phyloP scores from a whole-genome alignment of 1,140 invertebrate genomes.

The Rhysida immarginata region DNA sequence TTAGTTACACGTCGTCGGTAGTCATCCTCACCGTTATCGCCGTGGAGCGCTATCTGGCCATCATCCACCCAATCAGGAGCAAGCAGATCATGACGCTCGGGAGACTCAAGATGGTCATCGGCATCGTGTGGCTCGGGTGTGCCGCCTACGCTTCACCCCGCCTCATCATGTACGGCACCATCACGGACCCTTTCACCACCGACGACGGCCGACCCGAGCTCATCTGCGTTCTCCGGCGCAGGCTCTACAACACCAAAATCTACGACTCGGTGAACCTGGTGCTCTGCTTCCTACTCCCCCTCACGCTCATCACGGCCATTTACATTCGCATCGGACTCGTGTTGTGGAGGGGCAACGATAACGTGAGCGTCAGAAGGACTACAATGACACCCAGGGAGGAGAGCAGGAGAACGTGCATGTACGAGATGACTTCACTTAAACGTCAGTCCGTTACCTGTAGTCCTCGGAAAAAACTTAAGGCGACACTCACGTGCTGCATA shows the following conservation, averaged over 20 bases:
- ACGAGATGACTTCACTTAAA: too few relatives aligned
- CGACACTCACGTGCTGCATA: too few relatives aligned
- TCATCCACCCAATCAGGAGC: conserved; percentile 62
- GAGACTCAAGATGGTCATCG: conserved; percentile 50
- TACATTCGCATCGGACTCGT: conserved; percentile 57
- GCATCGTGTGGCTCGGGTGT: conserved; percentile 55
- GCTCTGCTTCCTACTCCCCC: conserved; percentile 52
- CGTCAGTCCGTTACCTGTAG: too few relatives aligned
- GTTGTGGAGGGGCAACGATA: too few relatives aligned
- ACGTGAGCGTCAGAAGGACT: too few relatives aligned
- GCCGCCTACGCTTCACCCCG: conserved; percentile 57
- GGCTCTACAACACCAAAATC: conserved; percentile 54
- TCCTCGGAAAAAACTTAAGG: too few relatives aligned
- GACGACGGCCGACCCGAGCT: conserved; percentile 44
- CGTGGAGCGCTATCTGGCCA: conserved; percentile 64
- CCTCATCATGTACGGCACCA: conserved; percentile 45
- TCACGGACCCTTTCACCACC: conserved; percentile 43
- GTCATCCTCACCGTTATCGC: conserved; percentile 65
- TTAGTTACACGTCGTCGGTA: conserved; percentile 65
- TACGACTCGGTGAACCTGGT: conserved; percentile 60
- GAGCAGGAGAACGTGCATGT: too few relatives aligned
- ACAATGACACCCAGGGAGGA: too few relatives aligned
- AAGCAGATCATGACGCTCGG: conserved; percentile 54
- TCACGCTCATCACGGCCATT: conserved; percentile 51
- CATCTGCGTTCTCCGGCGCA: conserved; percentile 51